Base-by-base conservation (phyloP, 2,113 vertebrate genomes). In the Rhombomys opimus region DNA sequence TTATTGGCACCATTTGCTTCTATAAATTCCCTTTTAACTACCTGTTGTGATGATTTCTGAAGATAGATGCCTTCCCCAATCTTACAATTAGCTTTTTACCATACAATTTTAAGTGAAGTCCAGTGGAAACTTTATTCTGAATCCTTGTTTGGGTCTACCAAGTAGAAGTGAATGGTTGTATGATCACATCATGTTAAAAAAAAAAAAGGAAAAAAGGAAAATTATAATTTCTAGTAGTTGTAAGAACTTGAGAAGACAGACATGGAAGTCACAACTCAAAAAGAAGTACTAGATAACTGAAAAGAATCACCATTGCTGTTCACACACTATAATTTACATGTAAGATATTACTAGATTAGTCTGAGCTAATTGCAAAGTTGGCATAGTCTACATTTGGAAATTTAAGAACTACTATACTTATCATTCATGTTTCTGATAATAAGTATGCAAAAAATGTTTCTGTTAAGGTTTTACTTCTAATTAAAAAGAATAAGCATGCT, bases 401-500 rank as follows among this genome's bases (percentile, higher is more conserved):
- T 94, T 77, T 94, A 80, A 92, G 13, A 82, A 82, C 78, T 57
- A 68, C 12, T 30, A 23, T 67, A 73, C 6, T 59, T 87, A 59
- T 76, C 59, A 7, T 91, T 81, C 67, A 68, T 30, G 23, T 57
- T 94, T 91, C 77, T 91, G 73, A 97, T 81, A 86, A 57, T 86
- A 80, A 95, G 23, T 0, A 70, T 80, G 27, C 14, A 78, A 95
- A 77, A 11, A 78, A 86, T 87, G 63, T 46, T 95, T 96, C 72
- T 86, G 92, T 92, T 92, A 95, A 92, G 67, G 65, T 87, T 96
- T 97, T 98, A 92, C 90, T 96, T 90, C 90, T 97, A 97, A 98
- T 98, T 98, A 98, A 98, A 98, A 98, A 96, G 96, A 98, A 97
- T 93, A 97, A 46, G 94, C 84, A 95, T 95, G 89, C 91, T 97